These are phyloP conservation scores for Turritopsis dohrnii DNA, from an alignment of 30 jellyfish, hydroid and myxozoan species.

Conservation along the genomic window DNA sequence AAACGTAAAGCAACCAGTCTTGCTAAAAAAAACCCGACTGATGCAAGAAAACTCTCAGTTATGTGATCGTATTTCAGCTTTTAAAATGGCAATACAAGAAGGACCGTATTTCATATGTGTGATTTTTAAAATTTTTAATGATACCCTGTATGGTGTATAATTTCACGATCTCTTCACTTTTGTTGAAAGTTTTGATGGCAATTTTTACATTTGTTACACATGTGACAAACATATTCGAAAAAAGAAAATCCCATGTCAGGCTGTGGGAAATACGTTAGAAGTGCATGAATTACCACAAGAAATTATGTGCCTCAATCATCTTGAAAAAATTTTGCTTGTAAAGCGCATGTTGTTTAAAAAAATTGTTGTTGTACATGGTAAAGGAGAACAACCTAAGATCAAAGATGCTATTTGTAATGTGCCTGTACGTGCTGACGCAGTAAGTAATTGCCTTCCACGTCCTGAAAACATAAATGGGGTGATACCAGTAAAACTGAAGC, in stretches of 20 bases:
- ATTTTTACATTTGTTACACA: too few relatives aligned
- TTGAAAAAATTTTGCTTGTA: background rate
- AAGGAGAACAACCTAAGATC: constrained; percentile 2
- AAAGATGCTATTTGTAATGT: constrained; percentile 8
- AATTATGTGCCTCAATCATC: background rate
- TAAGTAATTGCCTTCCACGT: background rate
- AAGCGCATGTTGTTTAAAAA: background rate
- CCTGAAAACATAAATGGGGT: background rate
- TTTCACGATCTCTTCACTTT: too few relatives aligned
- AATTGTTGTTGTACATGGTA: background rate
- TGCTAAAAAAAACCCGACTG: background rate
- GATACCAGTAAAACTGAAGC: background rate
- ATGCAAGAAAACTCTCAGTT: background rate
- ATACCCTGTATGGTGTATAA: too few relatives aligned
- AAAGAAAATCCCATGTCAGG: too few relatives aligned
- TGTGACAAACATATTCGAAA: too few relatives aligned
- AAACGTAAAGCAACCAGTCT: too few relatives aligned
- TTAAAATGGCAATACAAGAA: background rate
- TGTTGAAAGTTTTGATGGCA: too few relatives aligned
- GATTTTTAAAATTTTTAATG: too few relatives aligned
- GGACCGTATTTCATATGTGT: background rate
- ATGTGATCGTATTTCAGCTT: background rate
- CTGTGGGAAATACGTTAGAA: too few relatives aligned
- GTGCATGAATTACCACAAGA: too few relatives aligned
- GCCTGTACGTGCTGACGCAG: background rate